Base-by-base conservation (phyloP, 2,113 vertebrate genomes). In the Camelus bactrianus region DNA sequence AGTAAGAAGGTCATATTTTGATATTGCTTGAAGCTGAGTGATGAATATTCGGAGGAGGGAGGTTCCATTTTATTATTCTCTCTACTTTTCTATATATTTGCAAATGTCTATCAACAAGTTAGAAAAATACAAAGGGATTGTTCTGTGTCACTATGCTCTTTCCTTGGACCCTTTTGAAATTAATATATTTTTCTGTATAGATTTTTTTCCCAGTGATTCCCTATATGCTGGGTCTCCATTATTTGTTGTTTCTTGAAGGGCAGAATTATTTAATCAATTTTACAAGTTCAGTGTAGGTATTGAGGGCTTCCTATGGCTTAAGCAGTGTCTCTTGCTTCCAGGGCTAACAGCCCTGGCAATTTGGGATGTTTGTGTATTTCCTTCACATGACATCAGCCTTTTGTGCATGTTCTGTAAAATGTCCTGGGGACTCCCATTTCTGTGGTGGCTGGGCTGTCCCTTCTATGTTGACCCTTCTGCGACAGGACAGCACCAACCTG, bases 61-160 rank as follows among this genome's bases (percentile, higher is more conserved):
- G 4, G 0, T 46, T 20, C 70, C 46, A 20, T 79, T 90, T 58
- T 42, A 35, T 20, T 58, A 26, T 79, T 76, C 24, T 92, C 14
- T 52, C 20, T 69, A 11, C 22, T 93, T 93, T 86, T 87, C 30
- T 48, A 1, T 79, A 60, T 52, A 69, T 80, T 87, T 70, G 50
- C 75, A 88, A 97, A 58, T 52, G 22, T 80, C 30, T 84, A 10
- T 65, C 56, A 83, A 62, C 17, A 88, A 91, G 48, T 77, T 70
- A 80, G 12, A 65, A 86, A 73, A 94, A 75, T 38, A 28, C 14
- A 76, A 82, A 93, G 28, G 13, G 48, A 26, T 95, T 35, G 46
- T 67, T 92, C 10, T 65, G 56, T 42, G 7, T 26, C 64, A 38
- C 30, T 50, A 62, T 26, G 42, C 24, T 79, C 35, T 60, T 93